Evolutionary conservation across 2,888 invertebrate species (phyloP).

Genomic region (Bembecia ichneumoniformis): DNA sequence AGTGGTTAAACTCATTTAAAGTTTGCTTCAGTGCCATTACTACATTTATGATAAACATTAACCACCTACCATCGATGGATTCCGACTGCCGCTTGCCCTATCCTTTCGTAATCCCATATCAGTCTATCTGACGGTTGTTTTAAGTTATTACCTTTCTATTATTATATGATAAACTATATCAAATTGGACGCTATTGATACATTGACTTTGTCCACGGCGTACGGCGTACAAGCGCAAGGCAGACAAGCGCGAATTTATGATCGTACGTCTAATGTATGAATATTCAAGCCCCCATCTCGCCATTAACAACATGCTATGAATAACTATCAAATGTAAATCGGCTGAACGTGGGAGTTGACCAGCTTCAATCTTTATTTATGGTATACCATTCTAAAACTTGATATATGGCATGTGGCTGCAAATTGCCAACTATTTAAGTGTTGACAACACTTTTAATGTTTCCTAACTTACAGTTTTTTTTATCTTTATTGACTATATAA

Average conservation of each 20-base stretch:
- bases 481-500: no score
- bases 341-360: constrained; percentile 22
- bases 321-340: constrained; percentile 33
- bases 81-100: no score
- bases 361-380: constrained; percentile 30
- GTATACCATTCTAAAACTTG: constrained; percentile 7
- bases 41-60: no score
- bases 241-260: neutral
- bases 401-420: neutral
- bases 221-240: neutral
- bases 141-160: no score
- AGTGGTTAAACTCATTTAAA: no score
- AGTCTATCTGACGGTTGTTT: no score
- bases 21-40: no score
- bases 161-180: no score
- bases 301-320: constrained; percentile 18
- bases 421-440: neutral
- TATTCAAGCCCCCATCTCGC: constrained; percentile 5
- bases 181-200: neutral
- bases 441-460: no score
- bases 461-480: no score
- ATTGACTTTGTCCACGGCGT: neutral
- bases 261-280: constrained; percentile 3
- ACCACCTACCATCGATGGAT: no score
- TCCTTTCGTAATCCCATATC: no score